phyloP scores from a whole-genome alignment of 2,113 vertebrate species.

The Passer montanus region DNA sequence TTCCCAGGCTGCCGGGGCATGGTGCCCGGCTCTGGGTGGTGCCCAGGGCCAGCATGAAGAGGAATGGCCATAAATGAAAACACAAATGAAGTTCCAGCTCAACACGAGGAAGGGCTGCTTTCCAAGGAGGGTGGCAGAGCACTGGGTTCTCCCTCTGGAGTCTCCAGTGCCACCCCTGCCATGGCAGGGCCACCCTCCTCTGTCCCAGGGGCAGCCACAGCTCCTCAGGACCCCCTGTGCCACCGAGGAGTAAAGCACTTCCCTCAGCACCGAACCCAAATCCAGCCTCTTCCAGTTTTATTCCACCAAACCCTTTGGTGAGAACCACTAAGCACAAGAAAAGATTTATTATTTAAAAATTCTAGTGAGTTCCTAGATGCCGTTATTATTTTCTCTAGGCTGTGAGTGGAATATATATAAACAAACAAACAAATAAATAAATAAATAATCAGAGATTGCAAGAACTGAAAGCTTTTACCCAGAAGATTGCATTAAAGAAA shows the following conservation, averaged over 20 bases:
- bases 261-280: background rate
- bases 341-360: background rate
- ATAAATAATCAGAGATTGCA: background rate
- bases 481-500: background rate
- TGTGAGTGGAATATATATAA: background rate
- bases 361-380: background rate
- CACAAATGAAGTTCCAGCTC: background rate
- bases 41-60: background rate
- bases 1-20: background rate
- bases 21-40: background rate
- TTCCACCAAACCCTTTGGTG: background rate
- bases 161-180: background rate
- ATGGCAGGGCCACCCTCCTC: background rate
- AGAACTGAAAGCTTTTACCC: background rate
- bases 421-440: too few relatives aligned
- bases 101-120: background rate
- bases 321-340: background rate
- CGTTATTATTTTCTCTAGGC: background rate
- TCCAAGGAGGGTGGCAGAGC: background rate
- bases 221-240: background rate
- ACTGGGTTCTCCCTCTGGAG: too few relatives aligned
- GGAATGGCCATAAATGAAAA: background rate
- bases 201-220: background rate
- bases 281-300: background rate
- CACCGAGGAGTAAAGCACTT: background rate